Evolutionary conservation across 2,113 vertebrate species (phyloP).

Genomic region (Carettochelys insculpta): DNA sequence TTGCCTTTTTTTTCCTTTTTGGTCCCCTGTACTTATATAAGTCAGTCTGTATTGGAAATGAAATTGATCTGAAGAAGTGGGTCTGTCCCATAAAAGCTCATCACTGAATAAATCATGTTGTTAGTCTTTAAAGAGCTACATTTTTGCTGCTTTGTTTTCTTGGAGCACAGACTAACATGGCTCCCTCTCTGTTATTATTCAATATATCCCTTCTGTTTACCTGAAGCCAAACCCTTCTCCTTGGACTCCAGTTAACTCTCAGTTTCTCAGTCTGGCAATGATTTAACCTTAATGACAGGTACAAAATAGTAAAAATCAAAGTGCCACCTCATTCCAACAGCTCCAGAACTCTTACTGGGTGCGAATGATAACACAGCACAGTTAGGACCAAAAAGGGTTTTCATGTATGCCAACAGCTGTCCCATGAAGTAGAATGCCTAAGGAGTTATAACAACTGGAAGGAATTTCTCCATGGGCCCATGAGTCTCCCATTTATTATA

Average conservation of each 20-base stretch:
- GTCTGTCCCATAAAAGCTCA: too few species aligned
- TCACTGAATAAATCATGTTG: too few species aligned
- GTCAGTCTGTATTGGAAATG: too few species aligned
- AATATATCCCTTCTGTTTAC: neutral
- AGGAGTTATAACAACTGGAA: neutral
- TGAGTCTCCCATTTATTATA: neutral
- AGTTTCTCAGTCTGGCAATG: neutral
- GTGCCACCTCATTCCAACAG: neutral
- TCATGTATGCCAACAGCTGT: neutral
- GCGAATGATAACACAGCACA: neutral
- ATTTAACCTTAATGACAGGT: neutral
- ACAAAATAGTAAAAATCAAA: slow-evolving; percentile 20
- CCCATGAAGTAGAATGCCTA: neutral
- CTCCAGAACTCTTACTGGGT: neutral
- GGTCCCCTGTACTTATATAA: too few species aligned
- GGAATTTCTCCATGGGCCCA: neutral
- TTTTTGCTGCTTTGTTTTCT: too few species aligned
- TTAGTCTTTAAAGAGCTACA: too few species aligned
- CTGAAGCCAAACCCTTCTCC: neutral
- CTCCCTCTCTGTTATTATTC: too few species aligned
- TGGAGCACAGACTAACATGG: too few species aligned
- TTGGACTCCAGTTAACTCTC: slow-evolving; percentile 16
- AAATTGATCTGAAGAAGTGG: too few species aligned
- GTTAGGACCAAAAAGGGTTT: neutral
- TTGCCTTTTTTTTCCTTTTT: too few species aligned